Conservation (phyloP, 2,797 vertebrate genomes). For the Phaenicophaeus curvirostris region DNA sequence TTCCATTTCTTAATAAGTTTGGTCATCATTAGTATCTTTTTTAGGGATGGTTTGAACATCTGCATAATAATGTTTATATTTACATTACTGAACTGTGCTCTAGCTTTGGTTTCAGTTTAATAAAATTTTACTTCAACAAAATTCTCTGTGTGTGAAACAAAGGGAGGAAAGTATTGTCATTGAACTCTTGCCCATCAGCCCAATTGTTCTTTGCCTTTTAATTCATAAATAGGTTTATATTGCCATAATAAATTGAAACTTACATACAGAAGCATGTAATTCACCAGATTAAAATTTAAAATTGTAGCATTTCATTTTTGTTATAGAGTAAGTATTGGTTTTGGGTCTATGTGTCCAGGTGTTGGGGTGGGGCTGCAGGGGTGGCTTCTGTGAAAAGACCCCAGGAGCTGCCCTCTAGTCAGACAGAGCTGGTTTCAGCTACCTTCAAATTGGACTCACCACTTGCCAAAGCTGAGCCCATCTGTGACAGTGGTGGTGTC, state of each 20-base stretch:
- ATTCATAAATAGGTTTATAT: neutral
- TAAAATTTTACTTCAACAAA: neutral
- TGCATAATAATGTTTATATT: neutral
- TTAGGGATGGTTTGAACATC: neutral
- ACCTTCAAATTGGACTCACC: neutral
- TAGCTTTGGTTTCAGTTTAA: neutral
- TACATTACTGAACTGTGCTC: neutral
- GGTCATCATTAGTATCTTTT: neutral
- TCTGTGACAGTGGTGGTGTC: neutral
- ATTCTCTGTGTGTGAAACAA: neutral
- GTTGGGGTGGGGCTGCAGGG: neutral
- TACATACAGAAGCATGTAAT: neutral
- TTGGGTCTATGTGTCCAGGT: rapidly evolving
- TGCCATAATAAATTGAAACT: neutral
- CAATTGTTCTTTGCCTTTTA: neutral
- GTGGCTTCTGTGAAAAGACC: neutral
- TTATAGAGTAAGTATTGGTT: neutral
- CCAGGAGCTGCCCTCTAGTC: neutral
- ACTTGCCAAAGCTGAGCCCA: neutral
- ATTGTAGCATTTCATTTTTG: neutral
- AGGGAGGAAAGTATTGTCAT: neutral
- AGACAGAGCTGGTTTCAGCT: neutral
- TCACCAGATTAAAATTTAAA: neutral
- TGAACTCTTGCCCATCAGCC: neutral
- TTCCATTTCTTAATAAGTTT: neutral